Conservation (phyloP, 1,140 invertebrate species). For the Rhyacophila brunnea region DNA sequence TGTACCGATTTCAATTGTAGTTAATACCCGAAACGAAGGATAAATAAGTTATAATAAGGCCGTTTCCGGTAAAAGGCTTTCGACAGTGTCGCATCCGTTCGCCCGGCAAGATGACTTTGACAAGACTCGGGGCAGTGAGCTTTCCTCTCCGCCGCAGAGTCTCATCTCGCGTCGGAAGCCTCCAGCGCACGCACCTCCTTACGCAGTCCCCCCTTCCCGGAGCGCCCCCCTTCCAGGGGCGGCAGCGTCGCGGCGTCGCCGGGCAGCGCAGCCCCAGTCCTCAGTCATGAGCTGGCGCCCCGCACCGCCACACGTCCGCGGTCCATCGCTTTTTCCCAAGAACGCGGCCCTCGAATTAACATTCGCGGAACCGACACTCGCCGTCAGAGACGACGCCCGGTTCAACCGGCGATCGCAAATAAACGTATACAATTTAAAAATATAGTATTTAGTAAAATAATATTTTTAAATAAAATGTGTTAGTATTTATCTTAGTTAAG, state of each 20-base stretch:
- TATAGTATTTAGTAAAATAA: no score
- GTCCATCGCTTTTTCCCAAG: no score
- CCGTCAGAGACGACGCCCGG: constrained; percentile 38
- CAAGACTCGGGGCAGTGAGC: not conserved
- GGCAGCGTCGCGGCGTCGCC: constrained; percentile 10
- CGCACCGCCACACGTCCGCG: constrained; percentile 43
- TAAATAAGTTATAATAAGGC: no score
- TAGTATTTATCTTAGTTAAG: no score
- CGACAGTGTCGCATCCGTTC: no score
- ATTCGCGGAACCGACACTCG: constrained; percentile 40
- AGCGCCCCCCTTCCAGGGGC: not conserved
- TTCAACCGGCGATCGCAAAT: no score
- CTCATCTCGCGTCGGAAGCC: not conserved
- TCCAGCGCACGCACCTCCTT: constrained; percentile 3
- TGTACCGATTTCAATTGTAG: no score
- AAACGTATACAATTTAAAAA: no score
- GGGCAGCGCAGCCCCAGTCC: constrained; percentile 41
- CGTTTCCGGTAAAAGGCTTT: no score
- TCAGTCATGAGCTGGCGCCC: constrained; percentile 47
- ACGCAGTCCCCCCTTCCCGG: not conserved
- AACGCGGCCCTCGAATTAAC: constrained; percentile 35
- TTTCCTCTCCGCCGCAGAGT: constrained; percentile 11
- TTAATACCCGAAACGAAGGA: no score
- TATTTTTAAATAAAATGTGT: no score
- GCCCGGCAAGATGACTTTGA: no score